Percentiles rank a stretch among this genome's conserved stretches.
Conservation (phyloP, 1,140 invertebrate species). For the Leptestheria dahalacensis region DNA sequence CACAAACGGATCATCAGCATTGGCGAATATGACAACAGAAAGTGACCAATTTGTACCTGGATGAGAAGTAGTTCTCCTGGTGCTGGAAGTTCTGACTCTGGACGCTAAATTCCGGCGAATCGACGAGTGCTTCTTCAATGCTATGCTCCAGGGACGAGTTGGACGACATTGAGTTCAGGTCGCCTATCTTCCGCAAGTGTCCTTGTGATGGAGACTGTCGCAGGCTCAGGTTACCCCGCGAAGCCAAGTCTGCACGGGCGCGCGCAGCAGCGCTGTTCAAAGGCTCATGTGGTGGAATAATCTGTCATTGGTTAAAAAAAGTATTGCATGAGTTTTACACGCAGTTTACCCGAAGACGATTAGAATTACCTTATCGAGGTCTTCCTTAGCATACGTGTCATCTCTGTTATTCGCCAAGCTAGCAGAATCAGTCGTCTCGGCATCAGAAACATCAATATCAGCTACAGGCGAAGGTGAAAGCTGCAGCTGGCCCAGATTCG, state of each 20-base stretch:
- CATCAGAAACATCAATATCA: conserved; percentile 50
- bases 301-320: no score
- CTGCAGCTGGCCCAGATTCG: conserved; percentile 36
- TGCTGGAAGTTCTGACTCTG: conserved; percentile 3
- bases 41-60: no score
- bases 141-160: conserved; percentile 3
- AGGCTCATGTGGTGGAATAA: conserved; percentile 64
- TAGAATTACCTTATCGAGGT: conserved; percentile 61
- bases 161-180: not conserved
- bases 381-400: conserved; percentile 42
- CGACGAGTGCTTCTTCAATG: conserved; percentile 1
- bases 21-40: no score
- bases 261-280: conserved; percentile 74
- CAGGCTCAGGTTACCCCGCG: conserved; percentile 40
- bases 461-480: conserved; percentile 55
- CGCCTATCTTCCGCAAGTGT: not conserved
- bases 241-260: conserved; percentile 72
- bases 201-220: conserved; percentile 34
- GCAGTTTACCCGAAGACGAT: no score
- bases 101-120: conserved; percentile 2
- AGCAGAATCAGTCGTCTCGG: conserved; percentile 23
- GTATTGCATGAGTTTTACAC: no score
- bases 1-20: no score
- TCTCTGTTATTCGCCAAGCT: conserved; percentile 22
- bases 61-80: conserved; percentile 4